Conservation (phyloP, 2,797 vertebrate species). For the Chaetodon trifasciatus region DNA sequence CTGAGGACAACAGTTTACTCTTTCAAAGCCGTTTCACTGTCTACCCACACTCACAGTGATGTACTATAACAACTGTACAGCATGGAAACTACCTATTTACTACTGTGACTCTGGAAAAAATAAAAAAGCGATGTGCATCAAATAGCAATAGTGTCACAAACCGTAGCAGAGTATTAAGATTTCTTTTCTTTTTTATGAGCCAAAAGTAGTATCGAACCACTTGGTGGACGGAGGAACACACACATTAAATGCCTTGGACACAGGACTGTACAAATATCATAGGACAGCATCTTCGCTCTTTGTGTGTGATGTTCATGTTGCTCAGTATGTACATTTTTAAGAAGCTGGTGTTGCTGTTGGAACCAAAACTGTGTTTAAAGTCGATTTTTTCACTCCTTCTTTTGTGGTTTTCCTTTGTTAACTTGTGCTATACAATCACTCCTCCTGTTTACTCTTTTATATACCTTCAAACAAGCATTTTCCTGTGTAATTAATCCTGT, state of each 20-base stretch:
- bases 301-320: slow-evolving; percentile 24
- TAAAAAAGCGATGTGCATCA: background rate
- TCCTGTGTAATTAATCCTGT: slow-evolving; percentile 20
- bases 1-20: background rate
- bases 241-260: slow-evolving; percentile 38
- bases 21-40: slow-evolving; percentile 28
- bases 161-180: background rate
- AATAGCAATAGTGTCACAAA: slow-evolving; percentile 44
- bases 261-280: slow-evolving; percentile 31
- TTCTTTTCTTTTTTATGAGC: background rate
- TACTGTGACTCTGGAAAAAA: slow-evolving; percentile 30
- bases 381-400: slow-evolving; percentile 36
- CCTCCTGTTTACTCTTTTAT: slow-evolving; percentile 32
- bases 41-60: background rate
- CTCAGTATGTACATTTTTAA: slow-evolving; percentile 7
- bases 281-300: background rate
- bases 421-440: background rate
- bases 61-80: slow-evolving; percentile 25
- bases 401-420: slow-evolving; percentile 4
- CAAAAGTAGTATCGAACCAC: slow-evolving; percentile 11
- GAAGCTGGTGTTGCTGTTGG: slow-evolving; percentile 37
- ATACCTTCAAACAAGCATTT: slow-evolving; percentile 14
- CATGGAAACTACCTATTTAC: slow-evolving; percentile 37
- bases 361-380: slow-evolving; percentile 65
- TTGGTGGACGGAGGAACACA: background rate